These are phyloP conservation scores for Chrosomus eos DNA, from an alignment of 2,797 vertebrate genomes.

Conservation along the genomic window DNA sequence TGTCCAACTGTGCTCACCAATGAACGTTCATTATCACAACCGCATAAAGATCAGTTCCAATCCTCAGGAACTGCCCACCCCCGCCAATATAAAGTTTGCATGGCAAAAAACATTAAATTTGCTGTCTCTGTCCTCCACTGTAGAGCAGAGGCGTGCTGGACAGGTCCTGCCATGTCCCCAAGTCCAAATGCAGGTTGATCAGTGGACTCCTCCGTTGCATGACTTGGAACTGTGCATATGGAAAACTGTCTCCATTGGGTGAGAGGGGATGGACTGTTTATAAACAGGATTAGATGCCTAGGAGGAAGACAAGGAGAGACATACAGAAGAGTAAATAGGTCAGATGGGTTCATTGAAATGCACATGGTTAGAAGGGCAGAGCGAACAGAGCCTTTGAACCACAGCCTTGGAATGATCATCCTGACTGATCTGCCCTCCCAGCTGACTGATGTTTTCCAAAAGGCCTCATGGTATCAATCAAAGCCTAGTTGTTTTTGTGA, in stretches of 20 bases:
- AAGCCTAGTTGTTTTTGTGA: conserved; percentile 39
- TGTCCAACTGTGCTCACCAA: conserved; percentile 4
- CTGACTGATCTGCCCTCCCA: conserved; percentile 40
- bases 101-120: neutral
- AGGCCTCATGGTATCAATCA: conserved; percentile 51
- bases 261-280: conserved; percentile 88
- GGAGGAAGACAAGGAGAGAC: conserved; percentile 30
- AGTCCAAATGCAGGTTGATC: conserved; percentile 67
- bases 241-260: conserved; percentile 86
- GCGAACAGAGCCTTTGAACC: conserved; percentile 38
- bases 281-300: conserved; percentile 97
- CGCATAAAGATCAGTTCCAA: neutral
- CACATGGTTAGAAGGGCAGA: conserved; percentile 35
- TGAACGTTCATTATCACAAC: neutral
- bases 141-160: conserved; percentile 61
- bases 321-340: conserved; percentile 43
- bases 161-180: conserved; percentile 76
- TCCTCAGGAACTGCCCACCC: neutral
- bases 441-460: conserved; percentile 40
- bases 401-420: conserved; percentile 39
- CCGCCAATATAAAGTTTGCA: too few relatives aligned
- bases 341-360: conserved; percentile 57
- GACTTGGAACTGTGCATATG: conserved; percentile 85
- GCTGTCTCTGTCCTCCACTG: conserved; percentile 47
- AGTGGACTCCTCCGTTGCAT: conserved; percentile 91